Conservation (phyloP, 2,888 invertebrate species). For the Drosophila cognata region DNA sequence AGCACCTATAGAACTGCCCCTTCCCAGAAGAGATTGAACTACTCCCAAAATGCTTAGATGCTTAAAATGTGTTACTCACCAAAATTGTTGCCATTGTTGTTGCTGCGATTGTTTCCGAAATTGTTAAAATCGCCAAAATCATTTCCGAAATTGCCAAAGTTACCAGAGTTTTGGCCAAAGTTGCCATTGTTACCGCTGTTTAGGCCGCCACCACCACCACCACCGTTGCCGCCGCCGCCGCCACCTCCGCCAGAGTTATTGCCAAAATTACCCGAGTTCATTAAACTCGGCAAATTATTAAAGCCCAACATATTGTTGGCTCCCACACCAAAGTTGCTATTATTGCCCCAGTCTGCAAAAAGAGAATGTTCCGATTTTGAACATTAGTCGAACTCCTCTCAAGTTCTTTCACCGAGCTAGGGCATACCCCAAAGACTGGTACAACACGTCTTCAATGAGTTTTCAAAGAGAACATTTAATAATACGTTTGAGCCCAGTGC, state of each 20-base stretch:
- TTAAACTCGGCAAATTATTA: constrained; percentile 78
- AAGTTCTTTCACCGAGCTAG: background rate
- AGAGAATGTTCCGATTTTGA: constrained; percentile 22
- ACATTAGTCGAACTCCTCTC: constrained; percentile 11
- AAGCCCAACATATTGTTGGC: constrained; percentile 83
- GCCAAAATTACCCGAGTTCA: constrained; percentile 80
- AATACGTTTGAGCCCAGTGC: background rate
- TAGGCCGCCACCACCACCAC: constrained; percentile 33
- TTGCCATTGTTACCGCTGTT: constrained; percentile 59
- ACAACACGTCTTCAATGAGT: constrained; percentile 3
- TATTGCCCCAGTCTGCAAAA: constrained; percentile 77
- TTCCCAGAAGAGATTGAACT: background rate
- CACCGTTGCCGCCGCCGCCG: constrained; percentile 47
- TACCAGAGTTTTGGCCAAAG: constrained; percentile 68
- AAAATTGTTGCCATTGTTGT: constrained; percentile 63
- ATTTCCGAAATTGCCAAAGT: constrained; percentile 67
- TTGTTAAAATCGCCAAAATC: constrained; percentile 69
- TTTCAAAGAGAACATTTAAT: background rate
- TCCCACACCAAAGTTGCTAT: constrained; percentile 77
- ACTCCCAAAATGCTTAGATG: background rate
- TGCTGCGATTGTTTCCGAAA: constrained; percentile 71
- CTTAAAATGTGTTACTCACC: constrained; percentile 45
- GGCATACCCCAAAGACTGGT: background rate
- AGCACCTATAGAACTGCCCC: constrained; percentile 11
- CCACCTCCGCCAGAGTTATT: constrained; percentile 80